These are phyloP conservation scores for Globodera rostochiensis DNA, from an alignment of 1,140 invertebrate genomes.

Conservation along the genomic window DNA sequence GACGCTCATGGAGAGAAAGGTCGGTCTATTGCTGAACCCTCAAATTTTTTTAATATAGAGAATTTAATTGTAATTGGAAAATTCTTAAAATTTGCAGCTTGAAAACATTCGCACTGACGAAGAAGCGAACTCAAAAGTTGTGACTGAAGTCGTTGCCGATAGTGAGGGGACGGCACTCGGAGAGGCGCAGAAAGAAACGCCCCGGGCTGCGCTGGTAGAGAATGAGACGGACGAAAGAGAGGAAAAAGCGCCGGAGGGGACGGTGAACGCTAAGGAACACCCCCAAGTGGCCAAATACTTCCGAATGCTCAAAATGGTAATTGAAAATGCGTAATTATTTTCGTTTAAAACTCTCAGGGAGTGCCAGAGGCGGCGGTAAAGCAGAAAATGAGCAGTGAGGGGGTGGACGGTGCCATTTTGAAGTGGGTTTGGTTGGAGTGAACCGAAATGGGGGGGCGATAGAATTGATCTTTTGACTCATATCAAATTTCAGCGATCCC, in stretches of 20 bases:
- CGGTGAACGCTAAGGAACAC: constrained; percentile 35
- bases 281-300: constrained; percentile 39
- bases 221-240: constrained; percentile 2
- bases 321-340: background rate
- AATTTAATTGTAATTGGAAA: constrained; percentile 33
- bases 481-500: constrained; percentile 22
- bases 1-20: constrained; percentile 17
- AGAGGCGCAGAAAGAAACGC: background rate
- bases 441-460: background rate
- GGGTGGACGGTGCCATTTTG: constrained; percentile 30
- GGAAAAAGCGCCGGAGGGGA: constrained; percentile 14
- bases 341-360: constrained; percentile 2
- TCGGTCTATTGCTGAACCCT: background rate
- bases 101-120: background rate
- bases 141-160: background rate
- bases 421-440: constrained; percentile 6
- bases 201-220: background rate
- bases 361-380: constrained; percentile 39
- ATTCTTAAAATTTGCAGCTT: background rate
- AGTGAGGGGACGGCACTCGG: background rate
- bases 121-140: background rate
- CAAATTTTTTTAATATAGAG: background rate
- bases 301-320: constrained; percentile 34
- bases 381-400: constrained; percentile 39
- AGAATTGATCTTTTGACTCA: background rate